Conservation (phyloP, 2,888 invertebrate species). For the Girardia tigrina region DNA sequence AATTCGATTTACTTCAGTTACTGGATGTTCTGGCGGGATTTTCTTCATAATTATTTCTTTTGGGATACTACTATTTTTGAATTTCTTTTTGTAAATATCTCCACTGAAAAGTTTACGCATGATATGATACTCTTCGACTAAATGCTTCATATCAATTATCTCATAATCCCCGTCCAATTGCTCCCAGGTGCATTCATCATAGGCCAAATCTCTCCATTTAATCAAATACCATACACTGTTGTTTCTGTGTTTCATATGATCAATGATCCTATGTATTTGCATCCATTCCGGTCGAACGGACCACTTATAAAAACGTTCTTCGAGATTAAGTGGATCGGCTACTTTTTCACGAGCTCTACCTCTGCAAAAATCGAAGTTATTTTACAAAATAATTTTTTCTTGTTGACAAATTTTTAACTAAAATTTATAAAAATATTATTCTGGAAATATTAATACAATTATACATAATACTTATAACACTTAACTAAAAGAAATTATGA, state of each 20-base stretch:
- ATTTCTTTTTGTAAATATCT: conserved; percentile 7
- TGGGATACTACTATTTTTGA: conserved; percentile 29
- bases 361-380: conserved; percentile 37
- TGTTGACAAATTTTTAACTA: not conserved
- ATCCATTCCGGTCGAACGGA: conserved; percentile 97
- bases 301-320: conserved; percentile 61
- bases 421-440: not conserved
- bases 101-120: conserved; percentile 35
- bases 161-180: conserved; percentile 61
- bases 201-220: conserved; percentile 91
- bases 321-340: conserved; percentile 50
- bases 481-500: no score
- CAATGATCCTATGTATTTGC: conserved; percentile 78
- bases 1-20: conserved; percentile 49
- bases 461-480: no score
- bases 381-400: not conserved
- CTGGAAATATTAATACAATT: no score
- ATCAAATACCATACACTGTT: conserved; percentile 74
- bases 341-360: conserved; percentile 42
- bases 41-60: conserved; percentile 38
- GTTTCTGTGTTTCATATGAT: conserved; percentile 56
- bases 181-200: conserved; percentile 96
- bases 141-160: conserved; percentile 39
- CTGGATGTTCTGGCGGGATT: conserved; percentile 49
- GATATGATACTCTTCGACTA: conserved; percentile 37